phyloP scores from a whole-genome alignment of 2,888 invertebrate species.

The Suillia variegata region DNA sequence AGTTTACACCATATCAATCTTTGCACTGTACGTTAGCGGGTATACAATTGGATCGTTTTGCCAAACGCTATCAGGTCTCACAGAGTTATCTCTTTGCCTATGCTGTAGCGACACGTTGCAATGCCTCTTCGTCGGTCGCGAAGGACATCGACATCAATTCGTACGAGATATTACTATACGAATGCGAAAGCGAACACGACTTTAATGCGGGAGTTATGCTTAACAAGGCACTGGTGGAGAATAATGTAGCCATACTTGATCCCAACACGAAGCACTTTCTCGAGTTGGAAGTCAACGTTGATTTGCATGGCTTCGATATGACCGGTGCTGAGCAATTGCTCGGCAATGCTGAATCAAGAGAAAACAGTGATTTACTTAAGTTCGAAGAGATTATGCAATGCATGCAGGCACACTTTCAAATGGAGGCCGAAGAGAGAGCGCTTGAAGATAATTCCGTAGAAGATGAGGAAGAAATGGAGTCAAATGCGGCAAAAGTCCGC shows the following conservation, averaged over 20 bases:
- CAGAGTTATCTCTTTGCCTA: slow-evolving; percentile 33
- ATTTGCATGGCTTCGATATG: slow-evolving; percentile 13
- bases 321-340: slow-evolving; percentile 8
- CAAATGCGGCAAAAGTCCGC: no score
- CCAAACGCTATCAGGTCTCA: slow-evolving; percentile 27
- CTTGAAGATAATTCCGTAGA: no score
- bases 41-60: slow-evolving; percentile 30
- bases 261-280: slow-evolving; percentile 32
- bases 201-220: slow-evolving; percentile 26
- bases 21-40: slow-evolving; percentile 39
- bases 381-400: slow-evolving; percentile 28
- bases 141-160: slow-evolving; percentile 28
- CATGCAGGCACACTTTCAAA: slow-evolving; percentile 23
- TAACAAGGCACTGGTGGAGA: slow-evolving; percentile 34
- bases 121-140: no score
- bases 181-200: slow-evolving; percentile 30
- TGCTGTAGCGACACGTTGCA: slow-evolving; percentile 25
- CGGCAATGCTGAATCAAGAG: neutral
- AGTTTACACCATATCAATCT: slow-evolving; percentile 40
- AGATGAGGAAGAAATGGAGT: no score
- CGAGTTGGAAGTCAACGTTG: slow-evolving; percentile 28
- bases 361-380: slow-evolving; percentile 13
- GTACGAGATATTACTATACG: slow-evolving; percentile 34
- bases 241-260: slow-evolving; percentile 31
- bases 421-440: no score